A percentile compares a stretch with the other conserved stretches of the same genome.
Evolutionary conservation across 2,113 vertebrate species (phyloP).

Genomic region (Amblyornis subalaris): DNA sequence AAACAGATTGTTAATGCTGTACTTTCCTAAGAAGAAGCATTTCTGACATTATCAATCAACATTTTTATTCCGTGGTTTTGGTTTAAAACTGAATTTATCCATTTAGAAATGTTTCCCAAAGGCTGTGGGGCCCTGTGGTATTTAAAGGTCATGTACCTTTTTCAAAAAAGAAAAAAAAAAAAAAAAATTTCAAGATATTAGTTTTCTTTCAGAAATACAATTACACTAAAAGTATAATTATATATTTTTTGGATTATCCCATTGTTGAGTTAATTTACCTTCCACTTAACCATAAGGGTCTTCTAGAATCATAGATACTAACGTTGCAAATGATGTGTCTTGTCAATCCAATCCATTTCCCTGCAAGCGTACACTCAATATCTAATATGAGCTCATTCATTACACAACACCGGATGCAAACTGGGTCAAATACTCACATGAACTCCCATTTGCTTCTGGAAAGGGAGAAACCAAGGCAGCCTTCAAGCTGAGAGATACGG

Average conservation of each 20-base stretch:
- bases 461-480: not conserved
- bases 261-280: not conserved
- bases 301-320: not conserved
- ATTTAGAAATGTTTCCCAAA: not conserved
- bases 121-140: not conserved
- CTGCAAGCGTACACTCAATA: not conserved
- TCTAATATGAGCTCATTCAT: not conserved
- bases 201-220: not conserved
- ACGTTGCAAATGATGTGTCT: not conserved
- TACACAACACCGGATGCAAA: not conserved
- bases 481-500: not conserved
- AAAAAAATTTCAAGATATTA: fast-evolving
- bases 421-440: not conserved
- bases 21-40: not conserved
- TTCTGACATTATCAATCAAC: not conserved
- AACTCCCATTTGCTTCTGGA: not conserved
- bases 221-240: not conserved
- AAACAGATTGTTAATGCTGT: not conserved
- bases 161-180: not conserved
- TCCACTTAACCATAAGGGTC: not conserved
- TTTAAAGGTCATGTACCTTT: not conserved
- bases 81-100: not conserved
- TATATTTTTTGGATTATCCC: not conserved
- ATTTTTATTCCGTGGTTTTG: not conserved
- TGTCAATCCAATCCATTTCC: not conserved